Evolutionary conservation across 2,797 vertebrate genomes (phyloP), one percentile per base, ranked within the genome.

Genomic region (Decapterus maruadsi): DNA sequence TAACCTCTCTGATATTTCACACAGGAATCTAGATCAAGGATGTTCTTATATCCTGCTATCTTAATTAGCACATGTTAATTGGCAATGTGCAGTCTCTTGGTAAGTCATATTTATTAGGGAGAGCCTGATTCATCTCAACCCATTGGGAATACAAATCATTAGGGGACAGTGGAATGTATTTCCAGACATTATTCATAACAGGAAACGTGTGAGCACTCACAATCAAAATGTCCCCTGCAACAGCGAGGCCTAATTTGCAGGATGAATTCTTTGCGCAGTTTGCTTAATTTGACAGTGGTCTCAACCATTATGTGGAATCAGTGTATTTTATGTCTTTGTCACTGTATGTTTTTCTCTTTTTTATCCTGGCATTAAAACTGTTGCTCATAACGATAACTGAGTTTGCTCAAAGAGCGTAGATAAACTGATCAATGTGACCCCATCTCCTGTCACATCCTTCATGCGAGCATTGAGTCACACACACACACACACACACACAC

Each of bases 41-140:
- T 89, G 82, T 87, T 89, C 87, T 75, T 64, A 62, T 85, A 88
- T 81, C 54, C 84, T 87, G 90, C 89, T 85, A 64, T 91, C 90
- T 93, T 93, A 91, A 93, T 94, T 93, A 93, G 92, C 85, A 68
- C 87, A 84, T 92, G 81, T 75, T 94, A 94, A 94, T 93, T 93
- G 90, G 90, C 75, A 78, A 51, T 19, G 81, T 26, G 60, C 73
- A 73, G 83, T 88, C 90, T 90, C 89, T 89, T 78, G 81, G 80
- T 89, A 84, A 78, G 84, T 91, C 89, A 77, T 94, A 91, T 93
- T 93, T 90, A 89, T 90, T 72, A 89, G 77, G 82, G 60, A 68
- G 80, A 77, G 82, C 80, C 78, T 75, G 90, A 88, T 92, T 93
- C 88, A 87, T 88, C 86, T 77, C 2, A 66, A 81, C 54, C 89